Conservation (phyloP, 2,797 vertebrate genomes). For the Muraenolepis orangiensis region DNA sequence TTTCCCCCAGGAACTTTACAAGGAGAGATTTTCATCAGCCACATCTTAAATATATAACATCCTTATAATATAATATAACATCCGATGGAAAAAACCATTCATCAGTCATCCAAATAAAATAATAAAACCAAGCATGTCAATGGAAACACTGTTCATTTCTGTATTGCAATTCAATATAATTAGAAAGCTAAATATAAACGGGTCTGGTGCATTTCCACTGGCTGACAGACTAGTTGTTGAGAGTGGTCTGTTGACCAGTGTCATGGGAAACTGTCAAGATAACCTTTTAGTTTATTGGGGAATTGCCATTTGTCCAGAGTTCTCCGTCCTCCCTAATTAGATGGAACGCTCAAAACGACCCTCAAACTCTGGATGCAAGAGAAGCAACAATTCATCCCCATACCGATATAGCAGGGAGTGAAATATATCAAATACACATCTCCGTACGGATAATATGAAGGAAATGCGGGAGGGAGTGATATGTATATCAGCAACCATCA, state of each 20-base stretch:
- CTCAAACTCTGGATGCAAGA: conserved; percentile 11
- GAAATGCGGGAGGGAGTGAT: neutral
- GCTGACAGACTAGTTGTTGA: conserved; percentile 38
- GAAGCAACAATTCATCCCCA: conserved; percentile 11
- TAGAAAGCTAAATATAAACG: neutral
- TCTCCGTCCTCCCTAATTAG: conserved; percentile 33
- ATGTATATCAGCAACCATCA: neutral
- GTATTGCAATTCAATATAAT: neutral
- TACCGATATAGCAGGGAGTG: conserved; percentile 3
- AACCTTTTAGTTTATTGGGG: conserved; percentile 40
- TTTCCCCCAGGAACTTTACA: neutral
- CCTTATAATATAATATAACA: neutral
- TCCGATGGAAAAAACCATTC: neutral
- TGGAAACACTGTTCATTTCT: neutral
- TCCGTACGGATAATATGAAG: neutral
- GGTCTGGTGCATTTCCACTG: neutral
- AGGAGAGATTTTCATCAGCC: neutral
- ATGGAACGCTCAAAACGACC: conserved; percentile 15
- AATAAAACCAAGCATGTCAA: neutral
- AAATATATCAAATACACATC: neutral
- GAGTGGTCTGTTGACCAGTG: conserved; percentile 34
- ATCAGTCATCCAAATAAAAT: neutral
- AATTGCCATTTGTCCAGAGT: conserved; percentile 31
- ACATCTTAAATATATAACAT: neutral
- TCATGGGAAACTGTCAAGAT: conserved; percentile 44